A percentile compares a stretch with the other conserved stretches of the same genome.
Evolutionary conservation across 1,140 invertebrate species (phyloP).

Genomic region (Zaprionus nigranus): DNA sequence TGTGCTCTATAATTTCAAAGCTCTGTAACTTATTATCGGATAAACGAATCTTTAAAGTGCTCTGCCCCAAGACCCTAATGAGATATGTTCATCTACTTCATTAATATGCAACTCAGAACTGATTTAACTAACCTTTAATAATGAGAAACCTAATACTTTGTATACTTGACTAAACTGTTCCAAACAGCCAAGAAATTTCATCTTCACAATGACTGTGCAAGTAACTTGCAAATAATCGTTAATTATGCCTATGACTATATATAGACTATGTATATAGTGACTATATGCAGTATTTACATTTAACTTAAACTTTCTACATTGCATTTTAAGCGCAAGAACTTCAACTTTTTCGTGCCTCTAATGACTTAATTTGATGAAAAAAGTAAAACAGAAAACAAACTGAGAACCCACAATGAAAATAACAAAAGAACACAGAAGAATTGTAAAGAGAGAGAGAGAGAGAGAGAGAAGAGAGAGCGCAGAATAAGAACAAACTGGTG

Average conservation of each 20-base stretch:
- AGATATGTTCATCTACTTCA: too few relatives aligned
- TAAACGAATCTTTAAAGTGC: too few relatives aligned
- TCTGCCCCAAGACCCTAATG: too few relatives aligned
- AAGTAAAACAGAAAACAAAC: constrained; percentile 14
- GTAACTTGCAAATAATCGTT: not conserved
- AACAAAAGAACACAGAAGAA: constrained; percentile 11
- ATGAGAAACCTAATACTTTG: too few relatives aligned
- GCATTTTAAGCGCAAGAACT: not conserved
- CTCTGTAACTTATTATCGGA: too few relatives aligned
- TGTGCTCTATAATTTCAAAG: too few relatives aligned
- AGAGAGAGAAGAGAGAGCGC: not conserved
- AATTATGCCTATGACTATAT: not conserved
- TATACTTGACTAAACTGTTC: not conserved
- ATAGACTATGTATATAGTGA: not conserved
- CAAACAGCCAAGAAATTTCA: not conserved
- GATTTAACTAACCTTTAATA: too few relatives aligned
- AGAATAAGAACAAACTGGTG: not conserved
- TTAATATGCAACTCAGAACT: too few relatives aligned
- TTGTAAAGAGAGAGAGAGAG: not conserved
- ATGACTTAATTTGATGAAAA: constrained; percentile 64
- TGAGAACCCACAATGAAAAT: constrained; percentile 16
- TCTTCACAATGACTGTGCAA: not conserved
- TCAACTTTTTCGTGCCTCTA: constrained; percentile 52
- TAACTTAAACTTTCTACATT: constrained; percentile 1
- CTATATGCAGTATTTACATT: not conserved